phyloP scores from a whole-genome alignment of 2,113 vertebrate species.

The Campylomormyrus tamandua region DNA sequence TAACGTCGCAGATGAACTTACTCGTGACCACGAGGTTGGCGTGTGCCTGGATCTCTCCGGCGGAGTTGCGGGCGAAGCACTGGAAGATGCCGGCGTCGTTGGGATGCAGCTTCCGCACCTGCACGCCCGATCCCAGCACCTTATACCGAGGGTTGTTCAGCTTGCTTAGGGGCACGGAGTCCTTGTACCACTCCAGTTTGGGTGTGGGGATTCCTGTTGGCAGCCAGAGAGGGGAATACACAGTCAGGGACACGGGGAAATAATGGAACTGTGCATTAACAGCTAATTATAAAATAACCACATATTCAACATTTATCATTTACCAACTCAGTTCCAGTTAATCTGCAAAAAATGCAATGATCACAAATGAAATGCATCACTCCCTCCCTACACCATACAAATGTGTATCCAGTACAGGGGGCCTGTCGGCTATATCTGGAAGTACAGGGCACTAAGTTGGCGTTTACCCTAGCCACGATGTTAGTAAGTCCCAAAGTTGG shows the following conservation, averaged over 20 bases:
- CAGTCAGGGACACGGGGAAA: not conserved
- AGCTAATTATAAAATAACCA: not conserved
- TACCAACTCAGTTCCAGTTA: not conserved
- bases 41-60: conserved; percentile 73
- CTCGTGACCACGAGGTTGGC: conserved; percentile 83
- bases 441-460: not conserved
- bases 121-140: conserved; percentile 64
- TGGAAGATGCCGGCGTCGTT: conserved; percentile 89
- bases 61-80: conserved; percentile 79
- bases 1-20: conserved; percentile 56
- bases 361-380: not conserved
- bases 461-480: not conserved
- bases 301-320: not conserved
- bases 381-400: not conserved
- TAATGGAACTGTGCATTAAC: not conserved
- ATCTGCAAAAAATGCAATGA: not conserved
- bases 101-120: conserved; percentile 65
- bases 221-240: not conserved
- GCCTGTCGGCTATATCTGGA: not conserved
- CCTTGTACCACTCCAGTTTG: conserved; percentile 82
- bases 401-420: not conserved
- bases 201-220: conserved; percentile 72
- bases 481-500: not conserved
- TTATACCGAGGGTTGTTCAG: conserved; percentile 79
- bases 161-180: conserved; percentile 66